A percentile compares a stretch with the other conserved stretches of the same genome.
Conservation (phyloP, 1,140 invertebrate genomes). For the Nephotettix cincticeps region DNA sequence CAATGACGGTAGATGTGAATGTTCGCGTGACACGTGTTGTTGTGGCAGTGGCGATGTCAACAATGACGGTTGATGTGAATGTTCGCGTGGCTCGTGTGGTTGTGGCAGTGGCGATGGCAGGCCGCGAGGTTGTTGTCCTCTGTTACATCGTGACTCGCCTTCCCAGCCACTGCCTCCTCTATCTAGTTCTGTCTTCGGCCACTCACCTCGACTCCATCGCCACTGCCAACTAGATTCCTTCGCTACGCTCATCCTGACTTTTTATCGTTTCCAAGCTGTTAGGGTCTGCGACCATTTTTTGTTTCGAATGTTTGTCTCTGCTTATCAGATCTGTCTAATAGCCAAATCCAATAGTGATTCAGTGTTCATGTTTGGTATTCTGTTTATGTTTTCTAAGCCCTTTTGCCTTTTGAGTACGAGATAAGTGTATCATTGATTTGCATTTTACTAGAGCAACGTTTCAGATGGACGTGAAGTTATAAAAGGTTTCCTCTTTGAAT, state of each 20-base stretch:
- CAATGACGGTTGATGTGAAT: too few species aligned
- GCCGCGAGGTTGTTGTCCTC: not conserved
- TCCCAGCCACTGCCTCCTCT: not conserved
- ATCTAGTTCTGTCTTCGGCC: not conserved
- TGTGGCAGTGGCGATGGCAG: not conserved
- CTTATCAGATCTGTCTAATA: conserved; percentile 2
- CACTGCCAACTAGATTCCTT: too few species aligned
- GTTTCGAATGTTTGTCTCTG: not conserved
- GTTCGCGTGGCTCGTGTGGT: too few species aligned
- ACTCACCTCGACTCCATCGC: not conserved
- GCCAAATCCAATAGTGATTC: conserved; percentile 10
- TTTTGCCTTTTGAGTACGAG: too few species aligned
- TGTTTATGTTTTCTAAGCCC: not conserved
- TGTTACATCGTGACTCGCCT: not conserved
- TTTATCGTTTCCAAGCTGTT: not conserved
- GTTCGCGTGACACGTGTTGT: too few species aligned
- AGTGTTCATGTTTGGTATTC: not conserved
- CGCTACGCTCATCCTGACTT: not conserved
- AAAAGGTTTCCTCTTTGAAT: too few species aligned
- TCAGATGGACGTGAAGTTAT: too few species aligned
- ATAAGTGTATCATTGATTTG: too few species aligned
- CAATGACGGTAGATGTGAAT: too few species aligned
- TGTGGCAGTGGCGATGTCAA: too few species aligned
- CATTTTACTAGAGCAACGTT: too few species aligned
- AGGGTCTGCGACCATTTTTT: not conserved